Evolutionary conservation across 2,113 vertebrate genomes (phyloP).

Genomic region (Litocranius walleri): DNA sequence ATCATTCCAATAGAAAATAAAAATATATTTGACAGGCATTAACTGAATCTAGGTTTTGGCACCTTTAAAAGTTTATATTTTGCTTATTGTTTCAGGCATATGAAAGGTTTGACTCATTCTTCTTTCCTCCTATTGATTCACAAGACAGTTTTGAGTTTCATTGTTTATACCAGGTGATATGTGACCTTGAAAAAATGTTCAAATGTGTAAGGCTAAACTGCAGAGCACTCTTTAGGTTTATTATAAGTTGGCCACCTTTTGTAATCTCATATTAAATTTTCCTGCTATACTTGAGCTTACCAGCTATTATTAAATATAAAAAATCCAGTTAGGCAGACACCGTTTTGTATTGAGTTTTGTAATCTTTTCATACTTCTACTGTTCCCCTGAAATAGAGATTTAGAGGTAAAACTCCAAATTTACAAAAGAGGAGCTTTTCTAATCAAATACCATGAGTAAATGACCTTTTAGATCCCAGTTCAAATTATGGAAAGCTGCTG

Average conservation of each 20-base stretch:
- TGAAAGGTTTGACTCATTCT: neutral
- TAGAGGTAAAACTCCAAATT: slow-evolving; percentile 9
- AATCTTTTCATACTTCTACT: neutral
- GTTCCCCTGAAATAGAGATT: neutral
- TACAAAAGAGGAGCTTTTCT: slow-evolving; percentile 31
- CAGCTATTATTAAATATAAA: neutral
- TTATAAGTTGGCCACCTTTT: slow-evolving; percentile 37
- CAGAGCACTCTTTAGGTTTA: neutral
- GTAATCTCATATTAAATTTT: slow-evolving; percentile 28
- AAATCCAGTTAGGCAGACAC: neutral
- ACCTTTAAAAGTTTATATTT: neutral
- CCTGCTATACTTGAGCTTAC: neutral
- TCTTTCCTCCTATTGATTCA: slow-evolving; percentile 22
- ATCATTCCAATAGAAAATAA: neutral
- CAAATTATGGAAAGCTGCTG: neutral
- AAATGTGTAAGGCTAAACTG: neutral
- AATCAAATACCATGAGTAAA: neutral
- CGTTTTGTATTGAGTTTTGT: neutral
- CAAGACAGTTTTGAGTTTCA: neutral
- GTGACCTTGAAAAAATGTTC: neutral
- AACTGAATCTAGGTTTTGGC: neutral
- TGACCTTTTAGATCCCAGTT: neutral
- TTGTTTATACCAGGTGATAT: neutral
- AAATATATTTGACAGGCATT: neutral
- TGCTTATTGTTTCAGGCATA: neutral